Evolutionary conservation across 2,113 vertebrate genomes (phyloP), one percentile per base, ranked within the genome.

Genomic region (Elgaria multicarinata): DNA sequence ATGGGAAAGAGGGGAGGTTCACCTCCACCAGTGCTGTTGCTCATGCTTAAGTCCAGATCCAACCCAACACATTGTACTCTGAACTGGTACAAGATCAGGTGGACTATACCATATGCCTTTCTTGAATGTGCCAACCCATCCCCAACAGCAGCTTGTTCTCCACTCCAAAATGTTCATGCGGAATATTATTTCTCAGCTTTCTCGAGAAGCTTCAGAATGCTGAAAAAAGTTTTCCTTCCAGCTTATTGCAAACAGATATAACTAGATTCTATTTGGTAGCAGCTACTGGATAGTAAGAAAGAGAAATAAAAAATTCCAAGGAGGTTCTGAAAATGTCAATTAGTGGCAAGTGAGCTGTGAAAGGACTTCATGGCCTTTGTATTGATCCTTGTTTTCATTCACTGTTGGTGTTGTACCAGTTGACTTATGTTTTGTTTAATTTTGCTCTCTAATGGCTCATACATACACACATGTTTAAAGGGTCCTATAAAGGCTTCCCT

Each of bases 291-390:
- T 77, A 31, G 8, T 62, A 18, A 87, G 39, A 6, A 36, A 86
- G 53, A 4, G 7, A 58, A 53, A 74, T 72, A 31, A 78, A 50
- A 36, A 64, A 24, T 24, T 77, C 72, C 58, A 77, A 67, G 42
- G 31, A 87, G 22, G 16, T 24, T 75, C 62, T 87, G 18, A 42
- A 87, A 78, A 78, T 36, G 26, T 78, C 42, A 77, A 66, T 86
- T 86, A 53, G 31, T 87, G 28, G 58, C 58, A 87, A 78, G 58
- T n/a, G 62, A 87, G 31, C 58, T 78, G 75, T 77, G 75, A 78
- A 87, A 87, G 31, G 42, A 46, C 85, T 46, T 20, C 42, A n/a
- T 26, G 3, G 39, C 42, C 28, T 78, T 77, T 46, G 33, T 78
- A 78, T 46, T 87, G 74, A 78, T 86, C 36, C 53, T 44, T 42